Evolutionary conservation across 2,797 vertebrate genomes (phyloP).

Genomic region (Pipistrellus pygmaeus): DNA sequence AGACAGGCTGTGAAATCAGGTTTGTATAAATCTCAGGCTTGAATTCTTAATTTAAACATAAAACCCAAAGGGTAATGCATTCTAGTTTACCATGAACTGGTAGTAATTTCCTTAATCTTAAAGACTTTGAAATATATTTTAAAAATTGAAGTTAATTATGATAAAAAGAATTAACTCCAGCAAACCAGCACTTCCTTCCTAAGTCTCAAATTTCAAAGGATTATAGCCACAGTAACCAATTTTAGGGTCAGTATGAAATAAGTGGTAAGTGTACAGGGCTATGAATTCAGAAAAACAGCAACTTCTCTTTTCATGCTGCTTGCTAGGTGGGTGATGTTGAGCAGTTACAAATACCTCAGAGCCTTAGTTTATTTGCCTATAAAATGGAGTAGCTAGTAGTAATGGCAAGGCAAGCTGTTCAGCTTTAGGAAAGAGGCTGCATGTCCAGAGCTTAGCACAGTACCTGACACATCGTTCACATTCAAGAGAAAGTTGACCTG

Average conservation of each 20-base stretch:
- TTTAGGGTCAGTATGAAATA: background rate
- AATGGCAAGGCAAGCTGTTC: background rate
- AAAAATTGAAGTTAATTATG: background rate
- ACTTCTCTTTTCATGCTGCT: background rate
- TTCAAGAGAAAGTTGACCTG: background rate
- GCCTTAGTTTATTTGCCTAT: background rate
- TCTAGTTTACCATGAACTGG: constrained; percentile 37
- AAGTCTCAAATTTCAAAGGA: background rate
- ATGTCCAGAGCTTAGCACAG: background rate
- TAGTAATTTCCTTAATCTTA: constrained; percentile 40
- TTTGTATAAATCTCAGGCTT: background rate
- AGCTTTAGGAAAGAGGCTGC: background rate
- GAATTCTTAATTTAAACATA: constrained; percentile 58
- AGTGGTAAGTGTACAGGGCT: background rate
- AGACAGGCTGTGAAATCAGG: constrained; percentile 3
- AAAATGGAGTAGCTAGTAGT: background rate
- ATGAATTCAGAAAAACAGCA: background rate
- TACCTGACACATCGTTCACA: background rate
- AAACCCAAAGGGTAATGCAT: constrained; percentile 14
- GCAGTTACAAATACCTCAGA: background rate
- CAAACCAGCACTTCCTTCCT: background rate
- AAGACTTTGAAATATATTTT: constrained; percentile 6
- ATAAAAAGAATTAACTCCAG: background rate
- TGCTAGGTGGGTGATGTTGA: background rate
- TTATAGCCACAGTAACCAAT: background rate